Evolutionary conservation across 2,113 vertebrate species (phyloP).

Genomic region (Engraulis encrasicolus): DNA sequence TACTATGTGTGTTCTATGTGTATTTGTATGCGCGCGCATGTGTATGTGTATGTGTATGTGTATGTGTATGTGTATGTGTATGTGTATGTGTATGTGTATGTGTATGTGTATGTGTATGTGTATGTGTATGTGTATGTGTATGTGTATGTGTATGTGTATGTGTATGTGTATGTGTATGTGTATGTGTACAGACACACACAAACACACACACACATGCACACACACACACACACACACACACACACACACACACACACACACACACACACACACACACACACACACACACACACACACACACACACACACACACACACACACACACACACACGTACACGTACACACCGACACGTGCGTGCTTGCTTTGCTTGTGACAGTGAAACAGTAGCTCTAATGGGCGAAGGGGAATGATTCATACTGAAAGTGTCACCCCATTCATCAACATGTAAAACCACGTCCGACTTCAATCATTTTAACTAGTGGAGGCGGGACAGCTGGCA

Average conservation of each 20-base stretch:
- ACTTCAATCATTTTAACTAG: slow-evolving; percentile 21
- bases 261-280: too few relatives aligned
- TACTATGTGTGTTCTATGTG: too few relatives aligned
- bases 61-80: slow-evolving; percentile 8
- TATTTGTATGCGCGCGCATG: too few relatives aligned
- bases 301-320: too few relatives aligned
- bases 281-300: too few relatives aligned
- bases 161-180: not conserved
- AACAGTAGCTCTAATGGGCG: slow-evolving; percentile 23
- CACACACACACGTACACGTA: too few relatives aligned
- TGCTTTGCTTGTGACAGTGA: too few relatives aligned
- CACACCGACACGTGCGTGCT: too few relatives aligned
- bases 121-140: not conserved
- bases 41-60: not conserved
- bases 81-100: slow-evolving; percentile 16
- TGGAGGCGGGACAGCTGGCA: not conserved
- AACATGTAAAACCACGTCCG: not conserved
- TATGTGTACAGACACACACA: too few relatives aligned
- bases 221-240: too few relatives aligned
- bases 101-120: not conserved
- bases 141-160: not conserved
- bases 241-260: too few relatives aligned
- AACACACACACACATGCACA: too few relatives aligned
- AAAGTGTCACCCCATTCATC: not conserved
- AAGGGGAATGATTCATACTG: slow-evolving; percentile 6